These are phyloP conservation scores for Euplagia quadripunctaria DNA, from an alignment of 2,888 invertebrate species.

Conservation along the genomic window DNA sequence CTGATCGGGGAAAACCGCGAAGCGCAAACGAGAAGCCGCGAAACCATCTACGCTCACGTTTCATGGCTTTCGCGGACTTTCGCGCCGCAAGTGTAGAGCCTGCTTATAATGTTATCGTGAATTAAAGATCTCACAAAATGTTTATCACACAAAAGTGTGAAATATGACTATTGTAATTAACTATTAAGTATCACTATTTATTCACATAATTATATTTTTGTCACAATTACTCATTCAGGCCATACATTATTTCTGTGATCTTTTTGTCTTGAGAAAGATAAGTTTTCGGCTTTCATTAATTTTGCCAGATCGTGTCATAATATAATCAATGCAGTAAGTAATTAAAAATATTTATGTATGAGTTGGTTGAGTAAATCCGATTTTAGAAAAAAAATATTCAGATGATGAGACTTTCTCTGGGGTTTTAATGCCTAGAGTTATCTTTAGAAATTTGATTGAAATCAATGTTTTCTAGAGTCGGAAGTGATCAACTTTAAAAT, in stretches of 20 bases:
- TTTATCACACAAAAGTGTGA: conserved; percentile 27
- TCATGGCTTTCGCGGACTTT: too few species aligned
- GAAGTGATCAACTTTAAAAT: conserved; percentile 37
- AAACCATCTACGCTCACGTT: too few species aligned
- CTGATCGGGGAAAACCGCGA: too few species aligned
- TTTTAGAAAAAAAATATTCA: conserved; percentile 6
- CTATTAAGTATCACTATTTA: conserved; percentile 35
- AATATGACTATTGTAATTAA: conserved; percentile 38
- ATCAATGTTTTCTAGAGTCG: conserved; percentile 21
- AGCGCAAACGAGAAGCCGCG: too few species aligned
- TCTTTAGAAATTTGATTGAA: neutral
- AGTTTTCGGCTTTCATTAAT: conserved; percentile 37
- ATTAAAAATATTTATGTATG: conserved; percentile 23
- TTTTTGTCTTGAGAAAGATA: conserved; percentile 51
- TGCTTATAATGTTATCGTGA: conserved; percentile 6
- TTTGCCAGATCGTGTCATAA: conserved; percentile 47
- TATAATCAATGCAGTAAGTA: conserved; percentile 38
- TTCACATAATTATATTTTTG: conserved; percentile 22
- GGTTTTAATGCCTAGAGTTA: neutral
- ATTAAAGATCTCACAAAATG: conserved; percentile 45
- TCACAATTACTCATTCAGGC: conserved; percentile 45
- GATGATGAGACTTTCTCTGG: neutral
- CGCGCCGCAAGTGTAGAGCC: too few species aligned
- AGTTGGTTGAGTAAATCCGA: conserved; percentile 20
- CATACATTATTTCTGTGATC: conserved; percentile 63